phyloP scores from a whole-genome alignment of 2,888 invertebrate species.

The Eurytoma californica region DNA sequence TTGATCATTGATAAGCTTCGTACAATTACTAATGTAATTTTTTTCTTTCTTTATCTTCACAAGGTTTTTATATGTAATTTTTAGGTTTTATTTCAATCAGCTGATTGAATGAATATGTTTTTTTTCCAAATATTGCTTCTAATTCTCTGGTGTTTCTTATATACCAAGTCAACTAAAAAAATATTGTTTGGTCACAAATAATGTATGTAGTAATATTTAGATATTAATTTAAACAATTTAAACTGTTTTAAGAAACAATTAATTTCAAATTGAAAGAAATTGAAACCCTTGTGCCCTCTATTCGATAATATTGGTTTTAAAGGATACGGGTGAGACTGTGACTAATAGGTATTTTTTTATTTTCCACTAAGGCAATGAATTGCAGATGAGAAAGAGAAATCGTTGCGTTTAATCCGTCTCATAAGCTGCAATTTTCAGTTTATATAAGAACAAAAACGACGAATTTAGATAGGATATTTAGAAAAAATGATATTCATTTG shows the following conservation, averaged over 20 bases:
- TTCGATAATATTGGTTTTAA: too few species aligned
- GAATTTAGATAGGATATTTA: conserved; percentile 36
- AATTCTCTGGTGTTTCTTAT: conserved; percentile 30
- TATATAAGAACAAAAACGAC: conserved; percentile 29
- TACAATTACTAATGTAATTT: conserved; percentile 47
- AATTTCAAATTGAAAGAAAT: too few species aligned
- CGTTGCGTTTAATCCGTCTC: conserved; percentile 10
- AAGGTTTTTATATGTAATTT: conserved; percentile 58
- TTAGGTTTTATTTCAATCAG: conserved; percentile 61
- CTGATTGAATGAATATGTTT: conserved; percentile 62
- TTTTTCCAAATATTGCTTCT: conserved; percentile 65
- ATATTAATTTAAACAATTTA: not conserved
- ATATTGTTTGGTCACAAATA: too few species aligned
- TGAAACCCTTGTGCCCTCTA: too few species aligned
- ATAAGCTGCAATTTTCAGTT: conserved; percentile 20
- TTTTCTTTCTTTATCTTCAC: conserved; percentile 57
- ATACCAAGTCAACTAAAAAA: too few species aligned
- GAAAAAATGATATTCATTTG: conserved; percentile 49
- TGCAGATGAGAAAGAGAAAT: conserved; percentile 23
- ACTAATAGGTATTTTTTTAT: too few species aligned
- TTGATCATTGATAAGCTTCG: conserved; percentile 48
- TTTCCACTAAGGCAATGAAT: not conserved
- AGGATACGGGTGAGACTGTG: too few species aligned
- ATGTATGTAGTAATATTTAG: not conserved
- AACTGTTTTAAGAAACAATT: too few species aligned